Evolutionary conservation across 1,140 invertebrate species (phyloP).

Genomic region (Phthorimaea operculella): DNA sequence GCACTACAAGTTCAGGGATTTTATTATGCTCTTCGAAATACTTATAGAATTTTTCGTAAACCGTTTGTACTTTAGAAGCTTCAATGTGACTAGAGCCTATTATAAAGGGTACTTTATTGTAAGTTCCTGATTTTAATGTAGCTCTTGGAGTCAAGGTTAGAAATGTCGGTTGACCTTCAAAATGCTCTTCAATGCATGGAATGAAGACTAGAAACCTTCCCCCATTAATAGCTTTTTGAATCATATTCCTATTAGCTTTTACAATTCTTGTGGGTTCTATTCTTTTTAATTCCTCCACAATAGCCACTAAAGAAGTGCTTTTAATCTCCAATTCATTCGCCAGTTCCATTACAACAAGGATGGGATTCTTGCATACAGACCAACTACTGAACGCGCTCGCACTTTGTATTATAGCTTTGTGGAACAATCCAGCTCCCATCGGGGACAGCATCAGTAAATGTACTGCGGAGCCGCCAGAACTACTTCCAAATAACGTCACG

Average conservation of each 20-base stretch:
- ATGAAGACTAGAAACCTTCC: conserved; percentile 49
- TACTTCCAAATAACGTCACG: conserved; percentile 72
- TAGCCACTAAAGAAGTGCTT: conserved; percentile 32
- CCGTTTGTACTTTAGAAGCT: conserved; percentile 30
- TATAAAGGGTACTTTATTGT: conserved; percentile 54
- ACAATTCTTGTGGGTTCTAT: conserved; percentile 34
- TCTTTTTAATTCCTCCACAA: conserved; percentile 42
- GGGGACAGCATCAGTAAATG: conserved; percentile 67
- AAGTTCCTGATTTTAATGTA: conserved; percentile 49
- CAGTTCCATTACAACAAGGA: conserved; percentile 31
- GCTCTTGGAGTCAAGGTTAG: conserved; percentile 37
- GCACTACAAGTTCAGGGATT: conserved; percentile 35
- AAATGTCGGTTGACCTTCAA: conserved; percentile 50
- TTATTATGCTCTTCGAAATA: conserved; percentile 45
- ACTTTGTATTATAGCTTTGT: conserved; percentile 56
- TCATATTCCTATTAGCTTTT: conserved; percentile 23
- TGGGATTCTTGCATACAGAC: conserved; percentile 43
- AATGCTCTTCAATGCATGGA: conserved; percentile 53
- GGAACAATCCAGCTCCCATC: too few relatives aligned
- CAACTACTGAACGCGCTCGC: conserved; percentile 51
- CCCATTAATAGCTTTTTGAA: conserved; percentile 12
- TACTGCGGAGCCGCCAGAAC: conserved; percentile 69
- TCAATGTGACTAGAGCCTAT: conserved; percentile 52
- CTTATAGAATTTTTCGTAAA: conserved; percentile 33
- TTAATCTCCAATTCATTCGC: conserved; percentile 39